phyloP scores from a whole-genome alignment of 2,797 vertebrate genomes.

The Prionace glauca region DNA sequence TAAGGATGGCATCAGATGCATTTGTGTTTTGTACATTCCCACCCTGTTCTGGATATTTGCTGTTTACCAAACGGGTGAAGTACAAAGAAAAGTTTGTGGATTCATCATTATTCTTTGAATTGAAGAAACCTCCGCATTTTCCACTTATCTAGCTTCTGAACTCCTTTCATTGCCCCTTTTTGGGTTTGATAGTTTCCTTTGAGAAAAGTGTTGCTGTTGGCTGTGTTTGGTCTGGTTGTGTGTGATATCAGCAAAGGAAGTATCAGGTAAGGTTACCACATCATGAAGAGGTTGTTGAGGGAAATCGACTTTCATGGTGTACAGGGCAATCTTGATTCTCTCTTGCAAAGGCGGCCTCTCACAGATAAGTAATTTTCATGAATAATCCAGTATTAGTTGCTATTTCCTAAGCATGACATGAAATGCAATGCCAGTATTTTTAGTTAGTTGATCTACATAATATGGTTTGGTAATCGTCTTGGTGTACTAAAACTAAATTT shows the following conservation, averaged over 20 bases:
- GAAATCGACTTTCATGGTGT: not conserved
- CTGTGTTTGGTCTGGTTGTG: not conserved
- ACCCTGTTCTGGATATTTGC: not conserved
- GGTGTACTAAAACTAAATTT: not conserved
- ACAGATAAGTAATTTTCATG: not conserved
- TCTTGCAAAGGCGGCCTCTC: not conserved
- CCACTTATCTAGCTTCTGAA: too few relatives aligned
- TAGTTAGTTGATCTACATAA: not conserved
- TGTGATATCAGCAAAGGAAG: not conserved
- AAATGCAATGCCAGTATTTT: not conserved
- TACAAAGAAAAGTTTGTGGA: not conserved
- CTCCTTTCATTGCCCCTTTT: not conserved
- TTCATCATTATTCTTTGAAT: not conserved
- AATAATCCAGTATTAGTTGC: not conserved
- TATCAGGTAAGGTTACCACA: not conserved
- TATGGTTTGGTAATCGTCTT: not conserved
- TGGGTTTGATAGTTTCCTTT: not conserved
- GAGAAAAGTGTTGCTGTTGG: not conserved
- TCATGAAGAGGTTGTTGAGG: not conserved
- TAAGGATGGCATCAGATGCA: not conserved
- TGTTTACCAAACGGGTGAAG: not conserved
- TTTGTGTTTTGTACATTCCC: not conserved
- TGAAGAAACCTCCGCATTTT: not conserved
- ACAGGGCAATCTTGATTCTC: not conserved
- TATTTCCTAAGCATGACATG: not conserved